phyloP scores from a whole-genome alignment of 2,113 vertebrate genomes.

The Charina bottae region DNA sequence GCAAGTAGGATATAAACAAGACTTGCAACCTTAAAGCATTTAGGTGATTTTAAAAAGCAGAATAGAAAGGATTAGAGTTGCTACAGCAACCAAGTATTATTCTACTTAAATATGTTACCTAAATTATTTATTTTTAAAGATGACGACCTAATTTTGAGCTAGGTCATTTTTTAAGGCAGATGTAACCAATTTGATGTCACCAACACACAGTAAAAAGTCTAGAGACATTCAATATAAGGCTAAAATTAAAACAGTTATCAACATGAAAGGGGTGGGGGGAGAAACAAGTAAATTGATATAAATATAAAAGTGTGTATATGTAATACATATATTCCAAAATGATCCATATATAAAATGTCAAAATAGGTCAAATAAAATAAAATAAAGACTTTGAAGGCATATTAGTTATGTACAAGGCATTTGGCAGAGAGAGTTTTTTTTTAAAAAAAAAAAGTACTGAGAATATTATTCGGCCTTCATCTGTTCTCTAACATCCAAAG shows the following conservation, averaged over 20 bases:
- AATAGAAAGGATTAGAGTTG: constrained; percentile 54
- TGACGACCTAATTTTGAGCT: neutral
- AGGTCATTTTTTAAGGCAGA: constrained; percentile 43
- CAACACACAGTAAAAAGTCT: constrained; percentile 63
- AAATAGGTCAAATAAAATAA: constrained; percentile 53
- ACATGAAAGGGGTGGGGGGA: constrained; percentile 55
- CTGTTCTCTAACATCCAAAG: constrained; percentile 92
- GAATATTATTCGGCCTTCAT: constrained; percentile 90
- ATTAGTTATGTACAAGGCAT: constrained; percentile 70
- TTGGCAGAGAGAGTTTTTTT: constrained; percentile 78
- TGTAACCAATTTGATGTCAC: constrained; percentile 58
- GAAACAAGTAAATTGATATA: constrained; percentile 74
- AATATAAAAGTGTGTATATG: constrained; percentile 70
- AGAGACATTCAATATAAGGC: constrained; percentile 53
- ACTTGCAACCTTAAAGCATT: constrained; percentile 44
- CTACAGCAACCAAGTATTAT: constrained; percentile 61
- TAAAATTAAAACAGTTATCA: constrained; percentile 68
- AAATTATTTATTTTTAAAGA: constrained; percentile 41
- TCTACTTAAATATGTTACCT: constrained; percentile 50
- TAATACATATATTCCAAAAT: constrained; percentile 55
- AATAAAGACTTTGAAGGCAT: constrained; percentile 69
- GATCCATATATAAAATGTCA: constrained; percentile 72
- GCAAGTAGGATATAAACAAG: neutral
- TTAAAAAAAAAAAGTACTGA: constrained; percentile 51
- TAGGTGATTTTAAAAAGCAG: constrained; percentile 38